These are phyloP conservation scores for Spea multiplicata DNA, from an alignment of 2,113 vertebrate genomes.

Conservation along the genomic window DNA sequence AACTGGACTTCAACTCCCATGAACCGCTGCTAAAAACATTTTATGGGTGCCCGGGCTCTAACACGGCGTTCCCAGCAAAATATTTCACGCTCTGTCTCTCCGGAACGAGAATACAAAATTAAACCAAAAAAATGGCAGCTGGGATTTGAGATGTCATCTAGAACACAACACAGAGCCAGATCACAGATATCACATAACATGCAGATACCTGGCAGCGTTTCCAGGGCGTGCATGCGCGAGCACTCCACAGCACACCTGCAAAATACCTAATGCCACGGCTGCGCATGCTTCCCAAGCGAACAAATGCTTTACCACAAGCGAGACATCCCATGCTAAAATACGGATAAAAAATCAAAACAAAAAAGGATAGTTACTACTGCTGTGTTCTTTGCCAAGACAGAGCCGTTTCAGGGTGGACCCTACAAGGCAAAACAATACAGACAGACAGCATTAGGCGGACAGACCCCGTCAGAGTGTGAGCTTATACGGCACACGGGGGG, in stretches of 20 bases:
- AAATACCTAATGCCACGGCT: constrained; percentile 34
- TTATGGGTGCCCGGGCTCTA: no score
- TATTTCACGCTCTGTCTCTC: not conserved
- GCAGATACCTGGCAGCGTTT: constrained; percentile 52
- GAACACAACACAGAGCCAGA: constrained; percentile 55
- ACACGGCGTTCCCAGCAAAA: no score
- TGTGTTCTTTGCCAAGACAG: constrained; percentile 99
- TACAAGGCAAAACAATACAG: constrained; percentile 95
- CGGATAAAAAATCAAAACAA: constrained; percentile 66
- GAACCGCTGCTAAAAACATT: no score
- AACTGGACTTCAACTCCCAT: no score
- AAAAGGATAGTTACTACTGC: constrained; percentile 98
- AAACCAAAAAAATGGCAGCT: not conserved
- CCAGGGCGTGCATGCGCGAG: constrained; percentile 54
- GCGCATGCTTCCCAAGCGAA: constrained; percentile 39
- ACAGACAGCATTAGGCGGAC: constrained; percentile 87
- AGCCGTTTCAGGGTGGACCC: constrained; percentile 99
- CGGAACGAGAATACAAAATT: constrained; percentile 12
- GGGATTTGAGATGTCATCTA: constrained; percentile 2
- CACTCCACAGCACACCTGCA: constrained; percentile 31
- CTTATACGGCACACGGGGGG: not conserved
- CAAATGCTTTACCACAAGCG: constrained; percentile 54
- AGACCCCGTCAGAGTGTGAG: not conserved
- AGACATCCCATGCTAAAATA: constrained; percentile 70
- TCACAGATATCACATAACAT: constrained; percentile 53